These are phyloP conservation scores for Frankliniella intonsa DNA, from an alignment of 2,888 invertebrate species.

Conservation along the genomic window DNA sequence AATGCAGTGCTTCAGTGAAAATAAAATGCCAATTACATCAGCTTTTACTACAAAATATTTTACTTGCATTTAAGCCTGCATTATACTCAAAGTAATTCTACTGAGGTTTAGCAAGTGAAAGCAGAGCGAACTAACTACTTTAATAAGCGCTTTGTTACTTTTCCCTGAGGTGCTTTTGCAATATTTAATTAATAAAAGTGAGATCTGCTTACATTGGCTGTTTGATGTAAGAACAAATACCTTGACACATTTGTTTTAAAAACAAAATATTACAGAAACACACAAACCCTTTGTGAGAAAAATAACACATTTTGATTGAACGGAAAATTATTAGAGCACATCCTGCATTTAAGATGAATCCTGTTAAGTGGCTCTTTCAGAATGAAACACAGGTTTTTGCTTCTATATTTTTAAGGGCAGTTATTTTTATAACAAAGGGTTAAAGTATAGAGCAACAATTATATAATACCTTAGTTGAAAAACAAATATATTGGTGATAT, in stretches of 20 bases:
- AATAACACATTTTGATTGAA: background rate
- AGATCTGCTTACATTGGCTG: constrained; percentile 19
- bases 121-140: constrained; percentile 23
- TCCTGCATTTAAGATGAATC: no score
- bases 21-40: background rate
- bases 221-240: constrained; percentile 14
- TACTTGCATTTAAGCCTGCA: background rate
- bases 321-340: no score
- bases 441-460: background rate
- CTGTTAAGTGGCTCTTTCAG: no score
- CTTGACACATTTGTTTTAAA: background rate
- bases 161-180: background rate
- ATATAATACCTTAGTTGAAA: background rate
- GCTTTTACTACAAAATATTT: background rate
- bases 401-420: background rate
- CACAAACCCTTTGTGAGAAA: constrained; percentile 20
- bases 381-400: no score
- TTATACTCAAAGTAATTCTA: background rate
- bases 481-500: background rate
- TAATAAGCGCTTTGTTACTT: background rate
- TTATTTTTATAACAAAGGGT: background rate
- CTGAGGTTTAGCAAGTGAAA: constrained; percentile 11
- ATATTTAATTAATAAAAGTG: background rate
- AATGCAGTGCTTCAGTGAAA: no score
- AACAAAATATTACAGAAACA: constrained; percentile 4